Evolutionary conservation across 2,797 vertebrate genomes (phyloP).

Genomic region (Nannoperca australis): DNA sequence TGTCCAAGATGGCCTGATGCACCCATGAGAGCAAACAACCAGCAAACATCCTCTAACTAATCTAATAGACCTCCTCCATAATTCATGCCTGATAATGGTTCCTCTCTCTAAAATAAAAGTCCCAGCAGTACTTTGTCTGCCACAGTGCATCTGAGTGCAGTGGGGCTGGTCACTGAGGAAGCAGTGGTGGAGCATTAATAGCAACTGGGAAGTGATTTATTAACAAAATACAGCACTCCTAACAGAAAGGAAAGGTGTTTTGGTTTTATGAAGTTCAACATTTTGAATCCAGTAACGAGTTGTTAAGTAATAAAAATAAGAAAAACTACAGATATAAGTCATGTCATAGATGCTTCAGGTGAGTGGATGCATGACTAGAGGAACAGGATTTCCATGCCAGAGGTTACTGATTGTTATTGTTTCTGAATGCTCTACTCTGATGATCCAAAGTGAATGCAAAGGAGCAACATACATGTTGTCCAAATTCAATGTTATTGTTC

Average conservation of each 20-base stretch:
- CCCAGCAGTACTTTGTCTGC: constrained; percentile 7
- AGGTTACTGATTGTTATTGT: neutral
- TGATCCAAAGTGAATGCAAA: neutral
- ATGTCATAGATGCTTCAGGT: neutral
- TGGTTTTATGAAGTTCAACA: neutral
- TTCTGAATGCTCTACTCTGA: neutral
- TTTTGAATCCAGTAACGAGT: neutral
- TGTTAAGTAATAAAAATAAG: neutral
- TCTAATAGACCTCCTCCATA: constrained; percentile 52
- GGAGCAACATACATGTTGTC: neutral
- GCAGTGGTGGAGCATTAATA: neutral
- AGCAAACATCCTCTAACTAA: constrained; percentile 38
- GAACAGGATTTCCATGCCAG: neutral
- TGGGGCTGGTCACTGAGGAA: constrained; percentile 8
- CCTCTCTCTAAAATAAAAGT: constrained; percentile 22
- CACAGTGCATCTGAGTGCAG: constrained; percentile 1
- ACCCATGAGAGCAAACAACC: constrained; percentile 18
- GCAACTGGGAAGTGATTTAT: constrained; percentile 20
- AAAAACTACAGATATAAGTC: neutral
- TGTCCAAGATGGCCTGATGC: constrained; percentile 14
- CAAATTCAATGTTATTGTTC: neutral
- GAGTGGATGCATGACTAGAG: neutral
- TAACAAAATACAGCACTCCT: neutral
- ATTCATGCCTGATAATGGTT: constrained; percentile 51
- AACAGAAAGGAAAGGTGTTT: neutral